Evolutionary conservation across 2,797 vertebrate species (phyloP).

Genomic region (Poeciliopsis infans): DNA sequence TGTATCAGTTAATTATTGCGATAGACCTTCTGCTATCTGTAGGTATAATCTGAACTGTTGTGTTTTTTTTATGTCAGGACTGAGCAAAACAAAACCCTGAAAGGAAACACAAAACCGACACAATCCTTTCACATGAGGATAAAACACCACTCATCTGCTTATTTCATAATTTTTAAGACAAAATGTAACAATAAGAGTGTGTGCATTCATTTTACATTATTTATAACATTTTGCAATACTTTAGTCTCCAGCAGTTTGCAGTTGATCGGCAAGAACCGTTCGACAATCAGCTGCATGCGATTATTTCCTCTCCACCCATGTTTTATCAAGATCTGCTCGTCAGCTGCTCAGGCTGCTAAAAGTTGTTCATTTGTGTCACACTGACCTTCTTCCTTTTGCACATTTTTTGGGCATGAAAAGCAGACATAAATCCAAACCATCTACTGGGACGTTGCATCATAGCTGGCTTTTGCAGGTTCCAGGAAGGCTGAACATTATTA

Average conservation of each 20-base stretch:
- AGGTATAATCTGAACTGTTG: background rate
- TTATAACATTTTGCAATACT: slow-evolving; percentile 1
- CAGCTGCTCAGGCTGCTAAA: background rate
- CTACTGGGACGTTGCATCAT: background rate
- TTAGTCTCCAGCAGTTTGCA: background rate
- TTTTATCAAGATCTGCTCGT: background rate
- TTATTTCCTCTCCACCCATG: background rate
- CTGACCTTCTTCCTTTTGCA: background rate
- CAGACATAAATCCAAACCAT: background rate
- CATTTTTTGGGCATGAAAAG: background rate
- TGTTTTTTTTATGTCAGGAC: background rate
- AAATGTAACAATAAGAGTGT: background rate
- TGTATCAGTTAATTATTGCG: background rate
- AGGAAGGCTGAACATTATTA: background rate
- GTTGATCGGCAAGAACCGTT: background rate
- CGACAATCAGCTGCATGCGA: background rate
- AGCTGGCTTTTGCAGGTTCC: background rate
- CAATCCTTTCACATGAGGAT: background rate
- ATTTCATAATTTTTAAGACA: background rate
- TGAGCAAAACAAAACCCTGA: background rate
- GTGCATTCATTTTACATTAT: background rate
- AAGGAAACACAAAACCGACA: background rate
- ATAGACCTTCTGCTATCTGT: background rate
- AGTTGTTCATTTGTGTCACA: no score
- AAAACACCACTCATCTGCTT: background rate